Evolutionary conservation across 1,140 invertebrate genomes (phyloP), one percentile per base, ranked within the genome.

Genomic region (Macrosteles quadrilineatus): DNA sequence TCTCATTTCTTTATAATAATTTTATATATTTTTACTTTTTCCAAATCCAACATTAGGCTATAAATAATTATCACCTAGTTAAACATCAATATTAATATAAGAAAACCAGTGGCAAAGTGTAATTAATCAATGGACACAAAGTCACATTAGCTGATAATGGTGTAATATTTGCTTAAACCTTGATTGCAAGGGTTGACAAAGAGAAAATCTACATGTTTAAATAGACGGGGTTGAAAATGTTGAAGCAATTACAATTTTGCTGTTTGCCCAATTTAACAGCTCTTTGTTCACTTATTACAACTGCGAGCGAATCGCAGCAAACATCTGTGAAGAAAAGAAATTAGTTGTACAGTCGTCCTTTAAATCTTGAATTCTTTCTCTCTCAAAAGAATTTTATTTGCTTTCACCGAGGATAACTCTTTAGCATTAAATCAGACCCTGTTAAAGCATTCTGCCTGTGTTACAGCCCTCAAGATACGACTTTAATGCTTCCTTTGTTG

Each of bases 191-290:
- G n/a, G 36, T 21, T 50, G n/a, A 21, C 47, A 50, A 50, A 50
- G 21, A 21, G 47, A 21, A n/a, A 50, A 50, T 50, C 21, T 19
- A 21, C 47, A 50, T 19, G 47, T 50, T 50, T 50, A 50, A 50
- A 50, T 19, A 50, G 47, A 50, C 3, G 21, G 47, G n/a, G n/a
- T 11, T 4, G 6, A 21, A 36, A 50, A 50, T 50, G 47, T 50
- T 50, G 47, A 50, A 50, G 47, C 47, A 50, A 50, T 50, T n/a
- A 50, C 47, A 50, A 50, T 50, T 50, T 21, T 50, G 47, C n/a
- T 50, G 47, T 50, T 50, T 50, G 47, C 47, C 47, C 47, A 50
- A 50, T 50, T 50, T 50, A 50, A 19, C 47, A 50, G 47, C n/a
- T 21, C 47, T 50, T 50, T 50, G 47, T 50, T 50, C 14, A 4